These are phyloP conservation scores for Archilochus colubris DNA, from an alignment of 2,113 vertebrate species.

Conservation along the genomic window DNA sequence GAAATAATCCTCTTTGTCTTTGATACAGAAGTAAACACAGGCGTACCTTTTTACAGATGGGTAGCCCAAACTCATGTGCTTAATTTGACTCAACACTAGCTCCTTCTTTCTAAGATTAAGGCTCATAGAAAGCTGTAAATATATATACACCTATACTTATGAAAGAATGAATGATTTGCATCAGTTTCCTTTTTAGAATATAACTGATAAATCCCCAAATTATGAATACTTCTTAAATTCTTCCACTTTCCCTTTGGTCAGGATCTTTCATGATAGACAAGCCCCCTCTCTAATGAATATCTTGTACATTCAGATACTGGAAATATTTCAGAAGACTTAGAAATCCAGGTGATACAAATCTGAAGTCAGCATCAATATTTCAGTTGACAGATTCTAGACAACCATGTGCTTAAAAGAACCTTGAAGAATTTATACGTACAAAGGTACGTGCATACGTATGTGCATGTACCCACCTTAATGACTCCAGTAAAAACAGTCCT, in stretches of 20 bases:
- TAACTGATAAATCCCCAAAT: neutral
- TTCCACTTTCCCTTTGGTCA: neutral
- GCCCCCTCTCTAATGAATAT: neutral
- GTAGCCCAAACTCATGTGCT: neutral
- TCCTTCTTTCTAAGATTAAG: neutral
- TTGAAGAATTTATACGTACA: neutral
- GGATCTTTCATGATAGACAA: neutral
- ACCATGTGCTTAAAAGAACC: neutral
- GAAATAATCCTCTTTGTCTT: conserved; percentile 2
- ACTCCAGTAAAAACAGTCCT: neutral
- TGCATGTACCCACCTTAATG: neutral
- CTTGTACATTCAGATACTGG: neutral
- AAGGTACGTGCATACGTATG: neutral
- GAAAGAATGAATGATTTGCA: neutral
- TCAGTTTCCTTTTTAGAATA: neutral
- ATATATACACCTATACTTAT: neutral
- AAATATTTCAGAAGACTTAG: neutral
- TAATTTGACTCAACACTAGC: neutral
- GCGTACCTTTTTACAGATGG: neutral
- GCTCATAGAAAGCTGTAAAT: neutral
- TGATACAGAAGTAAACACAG: conserved; percentile 18
- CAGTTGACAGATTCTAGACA: neutral
- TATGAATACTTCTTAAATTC: neutral
- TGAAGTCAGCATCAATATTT: neutral
- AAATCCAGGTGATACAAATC: neutral